Conservation (phyloP, 2,113 vertebrate species). For the Urocitellus parryii region DNA sequence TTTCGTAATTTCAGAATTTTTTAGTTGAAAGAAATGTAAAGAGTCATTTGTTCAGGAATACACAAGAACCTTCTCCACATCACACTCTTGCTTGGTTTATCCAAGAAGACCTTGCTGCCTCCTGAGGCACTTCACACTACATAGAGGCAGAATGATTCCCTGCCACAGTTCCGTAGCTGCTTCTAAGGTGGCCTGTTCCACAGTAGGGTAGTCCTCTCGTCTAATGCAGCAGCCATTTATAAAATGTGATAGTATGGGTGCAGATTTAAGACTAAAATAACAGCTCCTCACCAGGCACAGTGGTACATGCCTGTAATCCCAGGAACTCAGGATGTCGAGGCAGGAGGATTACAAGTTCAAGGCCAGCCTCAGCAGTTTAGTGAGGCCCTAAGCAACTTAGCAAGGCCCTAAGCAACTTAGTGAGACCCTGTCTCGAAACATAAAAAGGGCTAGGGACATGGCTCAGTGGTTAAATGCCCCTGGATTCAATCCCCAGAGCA, state of each 20-base stretch:
- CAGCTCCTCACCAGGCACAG: not conserved
- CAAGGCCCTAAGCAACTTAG: too few species aligned
- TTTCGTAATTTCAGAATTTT: not conserved
- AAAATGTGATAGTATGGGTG: not conserved
- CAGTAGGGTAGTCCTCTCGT: not conserved
- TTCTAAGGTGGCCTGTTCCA: not conserved
- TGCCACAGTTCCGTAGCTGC: not conserved
- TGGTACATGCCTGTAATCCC: too few species aligned
- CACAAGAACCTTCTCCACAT: too few species aligned
- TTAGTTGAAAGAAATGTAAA: not conserved
- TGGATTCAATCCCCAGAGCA: too few species aligned
- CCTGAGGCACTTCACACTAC: rapidly evolving
- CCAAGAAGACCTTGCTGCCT: not conserved
- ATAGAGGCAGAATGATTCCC: not conserved
- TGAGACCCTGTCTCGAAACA: too few species aligned
- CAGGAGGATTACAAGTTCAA: too few species aligned
- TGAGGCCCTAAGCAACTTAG: too few species aligned
- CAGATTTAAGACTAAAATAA: not conserved
- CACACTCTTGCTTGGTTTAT: not conserved
- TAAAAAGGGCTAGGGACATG: too few species aligned
- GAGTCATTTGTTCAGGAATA: not conserved
- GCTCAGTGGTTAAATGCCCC: too few species aligned
- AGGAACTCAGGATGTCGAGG: too few species aligned
- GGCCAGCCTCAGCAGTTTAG: too few species aligned
- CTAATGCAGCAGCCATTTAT: not conserved